Conservation (phyloP, 2,113 vertebrate genomes). For the Apistogramma diplotaenia region DNA sequence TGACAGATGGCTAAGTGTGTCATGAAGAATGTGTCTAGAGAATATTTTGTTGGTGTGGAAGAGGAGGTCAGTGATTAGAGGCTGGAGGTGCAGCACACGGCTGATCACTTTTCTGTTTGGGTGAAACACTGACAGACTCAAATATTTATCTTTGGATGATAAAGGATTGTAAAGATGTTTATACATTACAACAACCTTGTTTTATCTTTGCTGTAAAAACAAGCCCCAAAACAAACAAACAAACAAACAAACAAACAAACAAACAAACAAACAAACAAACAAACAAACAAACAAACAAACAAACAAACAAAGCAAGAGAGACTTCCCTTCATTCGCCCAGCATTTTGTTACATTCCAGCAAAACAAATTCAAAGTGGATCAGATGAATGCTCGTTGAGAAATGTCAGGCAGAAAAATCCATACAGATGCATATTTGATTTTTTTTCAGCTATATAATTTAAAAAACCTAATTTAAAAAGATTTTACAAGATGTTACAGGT, state of each 20-base stretch:
- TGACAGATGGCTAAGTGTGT: not conserved
- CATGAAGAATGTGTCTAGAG: not conserved
- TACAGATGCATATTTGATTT: too few relatives aligned
- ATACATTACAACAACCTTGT: not conserved
- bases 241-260: too few relatives aligned
- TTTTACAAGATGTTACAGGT: too few relatives aligned
- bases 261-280: too few relatives aligned
- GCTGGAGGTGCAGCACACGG: not conserved
- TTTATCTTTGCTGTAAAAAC: not conserved
- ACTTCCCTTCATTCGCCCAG: not conserved
- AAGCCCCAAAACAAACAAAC: too few relatives aligned
- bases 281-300: too few relatives aligned
- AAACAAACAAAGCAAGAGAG: too few relatives aligned
- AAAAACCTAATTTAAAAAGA: not conserved
- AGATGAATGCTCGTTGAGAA: not conserved
- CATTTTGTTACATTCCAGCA: not conserved
- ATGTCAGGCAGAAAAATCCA: not conserved
- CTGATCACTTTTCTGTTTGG: not conserved
- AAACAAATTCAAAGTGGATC: not conserved
- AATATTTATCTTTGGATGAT: not conserved
- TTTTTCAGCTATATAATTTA: too few relatives aligned
- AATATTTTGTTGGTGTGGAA: not conserved
- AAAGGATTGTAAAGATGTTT: not conserved
- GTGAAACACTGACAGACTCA: not conserved
- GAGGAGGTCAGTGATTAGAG: not conserved